These are phyloP conservation scores for Podarcis cretensis DNA, from an alignment of 2,113 vertebrate species.

Conservation along the genomic window DNA sequence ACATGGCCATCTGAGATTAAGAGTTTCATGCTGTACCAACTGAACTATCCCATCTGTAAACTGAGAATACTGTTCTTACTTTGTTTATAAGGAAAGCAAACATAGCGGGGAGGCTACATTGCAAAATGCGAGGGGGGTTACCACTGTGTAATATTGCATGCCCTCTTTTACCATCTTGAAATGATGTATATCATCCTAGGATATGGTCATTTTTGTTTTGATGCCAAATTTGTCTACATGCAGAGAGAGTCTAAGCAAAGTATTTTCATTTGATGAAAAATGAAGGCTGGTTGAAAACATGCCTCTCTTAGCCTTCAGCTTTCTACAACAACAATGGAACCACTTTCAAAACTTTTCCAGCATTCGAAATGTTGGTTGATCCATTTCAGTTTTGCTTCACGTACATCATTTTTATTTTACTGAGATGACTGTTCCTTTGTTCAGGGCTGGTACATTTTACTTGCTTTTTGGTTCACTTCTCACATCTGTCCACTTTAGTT, in stretches of 20 bases:
- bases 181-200: neutral
- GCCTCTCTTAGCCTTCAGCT: neutral
- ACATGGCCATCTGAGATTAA: conserved; percentile 7
- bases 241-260: neutral
- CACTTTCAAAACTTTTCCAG: neutral
- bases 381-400: neutral
- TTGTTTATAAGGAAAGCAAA: too few species aligned
- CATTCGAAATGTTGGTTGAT: neutral
- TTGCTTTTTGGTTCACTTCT: neutral
- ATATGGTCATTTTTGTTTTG: neutral
- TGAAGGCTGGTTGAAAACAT: neutral
- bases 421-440: neutral
- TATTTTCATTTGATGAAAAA: neutral
- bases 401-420: neutral
- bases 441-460: neutral
- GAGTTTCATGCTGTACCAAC: too few species aligned
- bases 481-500: too few species aligned
- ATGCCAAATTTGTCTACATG: too few species aligned
- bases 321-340: neutral
- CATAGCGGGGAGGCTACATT: neutral
- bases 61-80: too few species aligned
- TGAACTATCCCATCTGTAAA: too few species aligned
- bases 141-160: neutral
- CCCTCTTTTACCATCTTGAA: neutral
- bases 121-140: neutral